Evolutionary conservation across 1,140 invertebrate species (phyloP), one percentile per base, ranked within the genome.

Genomic region (Leptonema lineaticorne): DNA sequence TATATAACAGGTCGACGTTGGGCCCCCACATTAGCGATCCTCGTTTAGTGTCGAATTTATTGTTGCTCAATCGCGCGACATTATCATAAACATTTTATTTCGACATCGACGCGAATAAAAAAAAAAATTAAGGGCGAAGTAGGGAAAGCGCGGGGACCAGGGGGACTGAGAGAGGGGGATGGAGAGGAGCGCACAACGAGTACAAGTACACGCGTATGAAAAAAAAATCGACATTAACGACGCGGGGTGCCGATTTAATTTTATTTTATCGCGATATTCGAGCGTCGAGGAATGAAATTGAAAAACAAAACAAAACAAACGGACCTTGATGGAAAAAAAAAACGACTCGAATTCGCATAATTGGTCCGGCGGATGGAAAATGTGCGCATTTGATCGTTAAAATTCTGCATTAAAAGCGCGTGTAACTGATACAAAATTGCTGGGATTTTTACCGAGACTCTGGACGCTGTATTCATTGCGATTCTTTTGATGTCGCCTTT

Each of bases 391-490:
- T 45, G 59, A 45, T 59, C 65, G 60, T 67, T 67, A 67, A 67
- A 67, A 67, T 67, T 67, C 65, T 67, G 22, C 41, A 33, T 41
- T 59, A 60, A 64, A 27, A 29, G 27, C 27, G 27, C 27, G 57
- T 37, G 57, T 67, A 37, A 41, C 7, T 26, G 28, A 67, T 62
- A 67, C 57, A 67, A 20, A 67, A 67, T 67, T 57, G 30, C 46
- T 67, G 28, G 33, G n/a, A 60, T 67, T 67, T 67, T 48, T n/a
- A 9, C 20, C 57, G 56, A 45, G 29, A 18, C 28, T 50, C 14
- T 26, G 22, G 8, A 20, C 11, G 45, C 18, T 16, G 48, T 53
- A 53, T 46, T 28, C 63, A 56, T 24, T 29, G 41, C 46, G 18
- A 53, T 28, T 66, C 56, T 59, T 59, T 53, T 59, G 37, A 46